Base-by-base conservation (phyloP, 2,888 invertebrate species). In the Sympetrum striolatum region DNA sequence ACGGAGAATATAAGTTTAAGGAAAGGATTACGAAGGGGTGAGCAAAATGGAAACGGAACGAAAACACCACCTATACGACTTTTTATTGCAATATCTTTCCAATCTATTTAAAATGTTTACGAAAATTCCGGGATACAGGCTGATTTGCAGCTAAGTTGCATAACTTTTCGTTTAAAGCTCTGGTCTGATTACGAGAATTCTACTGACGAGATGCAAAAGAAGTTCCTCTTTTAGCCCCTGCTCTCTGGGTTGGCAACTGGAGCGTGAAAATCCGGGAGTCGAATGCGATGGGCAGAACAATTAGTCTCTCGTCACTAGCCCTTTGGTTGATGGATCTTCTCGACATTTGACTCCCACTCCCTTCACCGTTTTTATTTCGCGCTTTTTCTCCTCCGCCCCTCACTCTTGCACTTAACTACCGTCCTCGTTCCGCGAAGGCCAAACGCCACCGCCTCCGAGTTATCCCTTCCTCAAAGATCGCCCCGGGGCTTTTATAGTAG, bases 271-370 rank as follows among this genome's bases (percentile, higher is more conserved):
- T 60, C 37, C 39, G 60, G 86, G 48, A 86, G 35, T 35, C 35
- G 82, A 58, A 35, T n/a, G 86, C 60, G 39, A 64, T 86, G 60
- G 60, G 48, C 86, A 37, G n/a, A 86, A 60, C 86, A 86, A 86
- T 86, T 86, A 86, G 86, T 60, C 60, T 86, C 60, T 37, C 86
- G 60, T 86, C 86, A 64, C 86, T 86, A 35, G 8, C 31, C 18
- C 39, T 31, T 15, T 6, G 37, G 5, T 58, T 60, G 86, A 86
- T 86, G 60, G 37, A 86, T 86, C 60, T 86, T 18, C 86, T 37
- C 60, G 86, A 37, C 86, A 60, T 86, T 86, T 86, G 86, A 25
- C 60, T n/a, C 64, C n/a, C 31, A 35, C 60, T 86, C 37, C n/a
- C 86, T 12, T 22, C 60, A 73, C 31, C 15, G 8, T 73, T 73